Conservation (phyloP, 2,888 invertebrate species). For the Caenorhabditis sinica region DNA sequence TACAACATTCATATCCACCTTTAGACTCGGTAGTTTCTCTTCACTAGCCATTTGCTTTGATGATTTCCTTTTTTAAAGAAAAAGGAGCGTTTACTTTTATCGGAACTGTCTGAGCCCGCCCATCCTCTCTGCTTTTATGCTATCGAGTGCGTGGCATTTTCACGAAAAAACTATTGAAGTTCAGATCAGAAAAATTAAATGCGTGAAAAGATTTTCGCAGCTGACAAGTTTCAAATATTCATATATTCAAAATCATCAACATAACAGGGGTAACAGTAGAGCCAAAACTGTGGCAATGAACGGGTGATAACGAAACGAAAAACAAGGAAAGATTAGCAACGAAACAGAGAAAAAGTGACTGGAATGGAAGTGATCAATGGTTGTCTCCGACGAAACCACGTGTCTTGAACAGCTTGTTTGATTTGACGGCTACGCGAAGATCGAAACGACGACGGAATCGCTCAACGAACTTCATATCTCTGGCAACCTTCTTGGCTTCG, state of each 20-base stretch:
- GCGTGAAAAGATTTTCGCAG: too few relatives aligned
- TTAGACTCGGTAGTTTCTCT: slow-evolving; percentile 33
- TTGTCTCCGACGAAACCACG: slow-evolving; percentile 79
- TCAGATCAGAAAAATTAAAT: too few relatives aligned
- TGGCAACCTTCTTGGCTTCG: slow-evolving; percentile 87
- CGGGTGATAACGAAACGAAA: slow-evolving; percentile 19
- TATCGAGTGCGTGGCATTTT: too few relatives aligned
- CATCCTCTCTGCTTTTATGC: too few relatives aligned
- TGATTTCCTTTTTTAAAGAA: too few relatives aligned
- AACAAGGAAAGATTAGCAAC: slow-evolving; percentile 1
- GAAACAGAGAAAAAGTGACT: slow-evolving; percentile 16
- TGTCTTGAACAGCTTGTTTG: slow-evolving; percentile 81
- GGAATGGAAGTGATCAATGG: slow-evolving; percentile 47
- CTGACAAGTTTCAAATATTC: too few relatives aligned
- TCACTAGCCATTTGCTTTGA: slow-evolving; percentile 7
- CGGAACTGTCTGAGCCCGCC: too few relatives aligned
- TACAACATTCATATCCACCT: slow-evolving; percentile 21
- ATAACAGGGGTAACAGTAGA: too few relatives aligned
- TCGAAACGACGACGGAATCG: slow-evolving; percentile 85
- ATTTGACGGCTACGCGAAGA: slow-evolving; percentile 74
- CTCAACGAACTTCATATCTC: slow-evolving; percentile 92
- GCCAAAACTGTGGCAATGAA: background rate
- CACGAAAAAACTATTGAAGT: too few relatives aligned
- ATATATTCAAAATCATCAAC: too few relatives aligned
- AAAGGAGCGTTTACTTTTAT: too few relatives aligned